phyloP scores from a whole-genome alignment of 2,797 vertebrate genomes.

The Mycteria americana region DNA sequence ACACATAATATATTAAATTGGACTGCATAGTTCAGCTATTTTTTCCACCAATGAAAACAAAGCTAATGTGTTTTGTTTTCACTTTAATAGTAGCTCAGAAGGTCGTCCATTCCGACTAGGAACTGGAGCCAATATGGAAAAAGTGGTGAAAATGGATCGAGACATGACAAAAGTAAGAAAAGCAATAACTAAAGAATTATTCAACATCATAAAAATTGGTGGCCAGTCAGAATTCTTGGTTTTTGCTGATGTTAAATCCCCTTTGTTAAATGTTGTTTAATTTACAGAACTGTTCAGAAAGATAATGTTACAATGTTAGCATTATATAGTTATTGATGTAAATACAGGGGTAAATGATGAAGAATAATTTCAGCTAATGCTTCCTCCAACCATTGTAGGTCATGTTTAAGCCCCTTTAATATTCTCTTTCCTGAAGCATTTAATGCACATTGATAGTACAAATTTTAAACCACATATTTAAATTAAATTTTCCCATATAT shows the following conservation, averaged over 20 bases:
- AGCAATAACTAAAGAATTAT: not conserved
- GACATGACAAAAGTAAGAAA: slow-evolving; percentile 95
- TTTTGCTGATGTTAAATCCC: not conserved
- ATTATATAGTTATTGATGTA: not conserved
- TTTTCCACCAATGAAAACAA: not conserved
- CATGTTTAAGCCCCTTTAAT: not conserved
- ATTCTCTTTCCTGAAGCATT: not conserved
- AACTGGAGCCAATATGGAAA: slow-evolving; percentile 99
- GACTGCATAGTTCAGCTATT: not conserved
- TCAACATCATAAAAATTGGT: accelerated
- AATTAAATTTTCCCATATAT: not conserved
- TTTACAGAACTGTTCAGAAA: not conserved
- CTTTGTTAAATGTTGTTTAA: not conserved
- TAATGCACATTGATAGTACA: not conserved
- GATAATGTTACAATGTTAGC: not conserved
- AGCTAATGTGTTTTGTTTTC: not conserved
- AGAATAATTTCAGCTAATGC: not conserved
- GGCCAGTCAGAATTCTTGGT: not conserved
- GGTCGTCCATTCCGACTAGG: slow-evolving; percentile 96
- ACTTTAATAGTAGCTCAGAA: slow-evolving; percentile 89
- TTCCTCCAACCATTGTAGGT: not conserved
- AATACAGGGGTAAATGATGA: not conserved
- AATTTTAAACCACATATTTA: not conserved
- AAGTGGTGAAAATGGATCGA: slow-evolving; percentile 99
- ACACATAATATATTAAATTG: not conserved